Base-by-base conservation (phyloP, 2,888 invertebrate species). In the Microchrysa polita region DNA sequence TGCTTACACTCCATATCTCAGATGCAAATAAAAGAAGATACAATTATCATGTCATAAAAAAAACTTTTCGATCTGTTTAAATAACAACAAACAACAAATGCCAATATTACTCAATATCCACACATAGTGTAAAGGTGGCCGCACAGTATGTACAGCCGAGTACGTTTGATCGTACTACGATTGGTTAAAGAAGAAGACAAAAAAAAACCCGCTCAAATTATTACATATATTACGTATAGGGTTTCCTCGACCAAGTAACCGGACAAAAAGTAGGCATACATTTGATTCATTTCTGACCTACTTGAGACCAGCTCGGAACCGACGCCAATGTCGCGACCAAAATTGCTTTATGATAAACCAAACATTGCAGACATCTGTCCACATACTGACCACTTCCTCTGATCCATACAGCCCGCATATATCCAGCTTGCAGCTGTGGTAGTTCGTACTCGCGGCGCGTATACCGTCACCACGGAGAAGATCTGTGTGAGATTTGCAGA, bases 201-300 rank as follows among this genome's bases (percentile, higher is more conserved):
- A 34, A 7, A 34, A 34, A 34, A 34, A n/a, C 2, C 48, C 4
- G 48, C 14, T 48, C 12, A 48, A n/a, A 48, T 20, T 48, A 48
- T 65, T 34, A 12, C 18, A 23, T 48, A 14, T 40, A 34, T 65
- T 65, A 22, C 65, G 23, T 48, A 34, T 34, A 48, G 65, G 65
- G 48, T 65, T 65, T 65, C 65, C 65, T 65, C 65, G 65, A 48
- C 65, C 65, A 65, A 48, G 44, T 65, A 20, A 65, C 48, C 65
- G 65, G 65, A 20, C 65, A n/a, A 48, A 14, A 44, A 65, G 65
- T 14, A 14, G 65, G 23, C 65, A 22, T 48, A 22, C 65, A 48
- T 34, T 65, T 22, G 16, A 16, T n/a, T 22, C 40, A 42, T 42
- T 40, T 18, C n/a, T 48, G 65, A 65, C 65, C 65, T 65, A 65